These are phyloP conservation scores for Athetis lepigone DNA, from an alignment of 2,888 invertebrate species.

Conservation along the genomic window DNA sequence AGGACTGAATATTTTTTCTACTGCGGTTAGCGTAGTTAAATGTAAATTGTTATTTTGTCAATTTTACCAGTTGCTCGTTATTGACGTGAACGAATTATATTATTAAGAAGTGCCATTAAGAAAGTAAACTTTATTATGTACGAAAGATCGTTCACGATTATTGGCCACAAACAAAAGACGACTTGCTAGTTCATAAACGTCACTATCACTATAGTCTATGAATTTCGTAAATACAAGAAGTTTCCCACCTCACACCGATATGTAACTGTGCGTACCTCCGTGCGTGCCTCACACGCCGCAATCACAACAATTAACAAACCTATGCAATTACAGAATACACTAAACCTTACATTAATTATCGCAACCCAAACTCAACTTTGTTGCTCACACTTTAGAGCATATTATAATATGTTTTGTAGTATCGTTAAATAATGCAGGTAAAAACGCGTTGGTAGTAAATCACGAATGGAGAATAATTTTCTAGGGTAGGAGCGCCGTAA, in stretches of 20 bases:
- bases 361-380: slow-evolving; percentile 51
- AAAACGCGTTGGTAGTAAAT: slow-evolving; percentile 80
- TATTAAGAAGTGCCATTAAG: no score
- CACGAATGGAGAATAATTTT: slow-evolving; percentile 83
- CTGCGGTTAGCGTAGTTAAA: no score
- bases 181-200: slow-evolving; percentile 37
- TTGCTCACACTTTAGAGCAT: slow-evolving; percentile 30
- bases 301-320: slow-evolving; percentile 65
- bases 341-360: slow-evolving; percentile 45
- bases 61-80: no score
- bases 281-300: slow-evolving; percentile 46
- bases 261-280: background rate
- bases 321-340: slow-evolving; percentile 61
- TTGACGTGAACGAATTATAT: no score
- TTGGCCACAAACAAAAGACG: slow-evolving; percentile 21
- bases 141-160: no score
- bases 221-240: slow-evolving; percentile 29
- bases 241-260: background rate
- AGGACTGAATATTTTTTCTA: no score
- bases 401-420: slow-evolving; percentile 51
- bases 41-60: no score
- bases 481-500: slow-evolving; percentile 73
- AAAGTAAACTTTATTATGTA: no score
- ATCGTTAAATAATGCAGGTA: slow-evolving; percentile 74
- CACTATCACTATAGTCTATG: slow-evolving; percentile 31